Percentiles rank a stretch among this genome's conserved stretches.
Evolutionary conservation across 2,113 vertebrate species (phyloP).

Genomic region (Cisticola juncidis): DNA sequence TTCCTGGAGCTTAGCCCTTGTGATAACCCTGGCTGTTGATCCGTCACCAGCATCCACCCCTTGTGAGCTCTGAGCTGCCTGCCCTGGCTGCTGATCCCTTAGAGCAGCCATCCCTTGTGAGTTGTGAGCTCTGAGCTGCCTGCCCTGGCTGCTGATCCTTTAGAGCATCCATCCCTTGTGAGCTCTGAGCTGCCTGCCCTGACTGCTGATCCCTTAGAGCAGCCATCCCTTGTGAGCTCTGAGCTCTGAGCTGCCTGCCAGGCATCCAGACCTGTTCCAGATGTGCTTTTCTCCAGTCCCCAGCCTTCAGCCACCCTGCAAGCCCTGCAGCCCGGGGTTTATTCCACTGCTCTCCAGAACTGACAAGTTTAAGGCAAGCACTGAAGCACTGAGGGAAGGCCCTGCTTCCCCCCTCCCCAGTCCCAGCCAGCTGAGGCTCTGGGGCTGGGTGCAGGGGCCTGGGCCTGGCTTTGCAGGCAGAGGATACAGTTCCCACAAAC

Average conservation of each 20-base stretch:
- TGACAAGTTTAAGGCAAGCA: neutral
- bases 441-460: neutral
- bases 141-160: neutral
- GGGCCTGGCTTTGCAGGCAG: neutral
- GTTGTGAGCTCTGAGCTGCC: neutral
- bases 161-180: neutral
- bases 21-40: neutral
- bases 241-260: neutral
- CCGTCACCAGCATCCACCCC: neutral
- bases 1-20: neutral
- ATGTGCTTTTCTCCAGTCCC: neutral
- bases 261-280: neutral
- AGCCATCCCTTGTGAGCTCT: neutral
- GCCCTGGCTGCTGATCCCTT: neutral
- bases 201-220: neutral
- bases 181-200: too few relatives aligned
- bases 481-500: conserved; percentile 98
- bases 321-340: neutral
- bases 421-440: neutral
- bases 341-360: neutral
- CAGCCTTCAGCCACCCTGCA: neutral
- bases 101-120: neutral
- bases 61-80: neutral
- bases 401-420: neutral
- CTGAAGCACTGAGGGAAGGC: neutral